Percentiles rank a stretch among this genome's conserved stretches.
These are phyloP conservation scores for Drosophila kikkawai DNA, from an alignment of 1,140 invertebrate genomes.

Conservation along the genomic window DNA sequence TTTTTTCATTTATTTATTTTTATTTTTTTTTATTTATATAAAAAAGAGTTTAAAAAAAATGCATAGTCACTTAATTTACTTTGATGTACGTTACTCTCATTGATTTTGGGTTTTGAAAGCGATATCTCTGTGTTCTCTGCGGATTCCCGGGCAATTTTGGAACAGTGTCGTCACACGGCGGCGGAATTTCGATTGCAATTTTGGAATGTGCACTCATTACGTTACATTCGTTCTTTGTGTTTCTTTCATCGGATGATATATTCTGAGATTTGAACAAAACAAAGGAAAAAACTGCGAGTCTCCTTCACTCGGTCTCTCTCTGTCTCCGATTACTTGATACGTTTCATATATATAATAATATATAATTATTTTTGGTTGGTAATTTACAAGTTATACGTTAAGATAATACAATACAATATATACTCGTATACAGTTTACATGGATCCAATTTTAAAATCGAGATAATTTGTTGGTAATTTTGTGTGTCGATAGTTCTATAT, in stretches of 20 bases:
- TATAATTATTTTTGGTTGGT: constrained; percentile 37
- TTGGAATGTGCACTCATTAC: constrained; percentile 57
- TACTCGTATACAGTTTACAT: constrained; percentile 60
- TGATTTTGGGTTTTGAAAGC: constrained; percentile 49
- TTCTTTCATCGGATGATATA: constrained; percentile 37
- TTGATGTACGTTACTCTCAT: constrained; percentile 69
- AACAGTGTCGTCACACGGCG: constrained; percentile 67
- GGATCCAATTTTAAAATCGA: constrained; percentile 78
- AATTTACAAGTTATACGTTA: constrained; percentile 53
- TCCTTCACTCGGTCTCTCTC: constrained; percentile 71
- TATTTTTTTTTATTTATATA: constrained; percentile 17
- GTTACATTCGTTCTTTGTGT: constrained; percentile 59
- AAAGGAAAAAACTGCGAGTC: constrained; percentile 79
- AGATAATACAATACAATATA: constrained; percentile 67
- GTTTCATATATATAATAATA: constrained; percentile 21
- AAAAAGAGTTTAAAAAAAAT: constrained; percentile 51
- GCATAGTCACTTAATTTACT: constrained; percentile 67
- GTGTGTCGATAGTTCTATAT: constrained; percentile 77
- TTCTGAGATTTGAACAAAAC: constrained; percentile 67
- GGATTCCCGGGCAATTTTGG: constrained; percentile 64
- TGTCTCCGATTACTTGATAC: constrained; percentile 61
- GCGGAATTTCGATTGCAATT: constrained; percentile 69
- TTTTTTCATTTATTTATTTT: not conserved
- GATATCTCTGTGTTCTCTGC: constrained; percentile 42
- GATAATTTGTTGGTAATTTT: constrained; percentile 80